Evolutionary conservation across 2,888 invertebrate genomes (phyloP), one percentile per base, ranked within the genome.

Genomic region (Aelia acuminata): DNA sequence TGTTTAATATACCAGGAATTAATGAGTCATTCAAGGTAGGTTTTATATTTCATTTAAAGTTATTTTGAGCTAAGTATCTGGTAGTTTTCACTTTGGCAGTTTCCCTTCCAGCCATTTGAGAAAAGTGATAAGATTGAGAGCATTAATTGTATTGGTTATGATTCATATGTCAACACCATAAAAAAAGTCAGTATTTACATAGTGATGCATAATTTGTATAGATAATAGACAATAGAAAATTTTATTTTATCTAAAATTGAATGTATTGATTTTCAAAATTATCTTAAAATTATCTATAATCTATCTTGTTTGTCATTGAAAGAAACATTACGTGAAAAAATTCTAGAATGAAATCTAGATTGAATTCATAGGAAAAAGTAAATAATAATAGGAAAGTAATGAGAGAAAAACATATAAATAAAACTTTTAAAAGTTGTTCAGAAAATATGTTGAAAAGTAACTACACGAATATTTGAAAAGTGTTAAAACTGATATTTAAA

Each of bases 11-110:
- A 35, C 18, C 35, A 20, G 20, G 20, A 70, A 70, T 70, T 70
- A 70, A 70, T 70, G 63, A 70, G 63, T 70, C 11, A 5, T 70
- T 18, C 63, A 70, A 26, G 63, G 63, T 70, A 70, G 31, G 63
- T 70, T 18, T 20, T 70, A 18, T 63, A 20, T 4, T 35, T 35
- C 4, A 35, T 20, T 35, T 5, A 70, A 35, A 31, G 20, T 70
- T 35, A 5, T 4, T 20, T 70, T 35, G n/a, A n/a, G n/a, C 18
- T 0, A 35, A 35, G 1, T 18, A 70, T 35, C 31, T 35, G 5
- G 35, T 20, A 70, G 63, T 26, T n/a, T 53, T 57, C 26, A 35
- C 10, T 31, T 35, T 4, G 18, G 1, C 35, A 35, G 31, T 35
- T 70, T 35, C 63, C 35, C 35, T 5, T 35, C 8, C 63, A 70